phyloP scores from a whole-genome alignment of 2,797 vertebrate genomes.

The Taeniopygia guttata region DNA sequence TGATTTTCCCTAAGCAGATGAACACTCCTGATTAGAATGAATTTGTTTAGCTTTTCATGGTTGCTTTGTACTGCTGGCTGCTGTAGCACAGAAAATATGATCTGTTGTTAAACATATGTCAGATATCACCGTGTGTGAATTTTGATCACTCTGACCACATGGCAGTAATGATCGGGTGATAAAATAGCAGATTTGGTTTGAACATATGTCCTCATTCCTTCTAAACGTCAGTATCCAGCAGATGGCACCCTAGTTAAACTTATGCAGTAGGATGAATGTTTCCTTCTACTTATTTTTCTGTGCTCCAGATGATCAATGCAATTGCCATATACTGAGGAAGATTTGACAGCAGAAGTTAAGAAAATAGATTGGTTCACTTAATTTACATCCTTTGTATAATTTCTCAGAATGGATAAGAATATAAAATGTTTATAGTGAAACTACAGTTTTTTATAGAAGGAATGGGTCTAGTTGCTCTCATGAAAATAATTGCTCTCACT shows the following conservation, averaged over 20 bases:
- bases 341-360: conserved; percentile 3
- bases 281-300: neutral
- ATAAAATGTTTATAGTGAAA: neutral
- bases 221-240: conserved; percentile 19
- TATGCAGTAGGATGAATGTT: neutral
- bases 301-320: neutral
- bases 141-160: neutral
- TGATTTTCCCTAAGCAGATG: neutral
- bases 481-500: neutral
- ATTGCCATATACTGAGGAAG: neutral
- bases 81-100: neutral
- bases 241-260: conserved; percentile 31
- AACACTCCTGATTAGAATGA: neutral
- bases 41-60: neutral
- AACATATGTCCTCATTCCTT: neutral
- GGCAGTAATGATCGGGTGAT: neutral
- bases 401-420: neutral
- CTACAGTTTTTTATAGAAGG: neutral
- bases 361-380: neutral
- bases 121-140: neutral
- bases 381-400: neutral
- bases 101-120: neutral
- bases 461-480: neutral
- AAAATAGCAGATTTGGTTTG: neutral
- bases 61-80: neutral